Base-by-base conservation (phyloP, 2,888 invertebrate genomes). In the Anorthoa munda region DNA sequence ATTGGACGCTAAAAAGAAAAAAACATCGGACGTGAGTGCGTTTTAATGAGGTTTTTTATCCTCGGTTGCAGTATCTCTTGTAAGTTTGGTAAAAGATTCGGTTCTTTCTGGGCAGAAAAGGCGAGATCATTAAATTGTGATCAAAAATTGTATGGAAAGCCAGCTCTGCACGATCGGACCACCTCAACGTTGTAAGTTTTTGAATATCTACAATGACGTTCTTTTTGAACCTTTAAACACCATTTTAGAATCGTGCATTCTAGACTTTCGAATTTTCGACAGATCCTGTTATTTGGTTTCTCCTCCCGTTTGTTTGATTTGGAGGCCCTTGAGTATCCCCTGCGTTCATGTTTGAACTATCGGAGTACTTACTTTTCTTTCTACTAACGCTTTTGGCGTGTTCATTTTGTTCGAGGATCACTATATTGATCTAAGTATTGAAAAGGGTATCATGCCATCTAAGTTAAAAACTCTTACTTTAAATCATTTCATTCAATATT, bases 1-100 rank as follows among this genome's bases (percentile, higher is more conserved):
- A 92, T 92, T 92, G 90, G 90, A 77, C 77, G 82, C 83, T 85
- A 84, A 86, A 84, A 86, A 83, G 79, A 84, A 84, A 85, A 86
- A 82, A 79, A 85, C 84, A 83, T 82, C 69, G 71, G 50, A 86
- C 86, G 80, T 86, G 86, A 85, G 80, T 87, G 79, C 84, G 79
- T 86, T 89, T 84, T 85, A 84, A 85, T 86, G 80, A 83, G 68
- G 50, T 69, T 81, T 82, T 77, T 80, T 69, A 58, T 61, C 69
- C n/a, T 61, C 56, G 0, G 48, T 68, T 79, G 68, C 58, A 64
- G 72, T 78, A 79, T 72, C 65, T 75, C 65, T 63, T 74, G 73
- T 69, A 76, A 58, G 21, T 75, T 75, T 75, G 63, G 60, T 72
- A 65, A 56, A 73, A 75, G 55, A 68, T 73, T 73, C 64, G 61